Evolutionary conservation across 2,113 vertebrate species (phyloP).

Genomic region (Sceloporus undulatus): DNA sequence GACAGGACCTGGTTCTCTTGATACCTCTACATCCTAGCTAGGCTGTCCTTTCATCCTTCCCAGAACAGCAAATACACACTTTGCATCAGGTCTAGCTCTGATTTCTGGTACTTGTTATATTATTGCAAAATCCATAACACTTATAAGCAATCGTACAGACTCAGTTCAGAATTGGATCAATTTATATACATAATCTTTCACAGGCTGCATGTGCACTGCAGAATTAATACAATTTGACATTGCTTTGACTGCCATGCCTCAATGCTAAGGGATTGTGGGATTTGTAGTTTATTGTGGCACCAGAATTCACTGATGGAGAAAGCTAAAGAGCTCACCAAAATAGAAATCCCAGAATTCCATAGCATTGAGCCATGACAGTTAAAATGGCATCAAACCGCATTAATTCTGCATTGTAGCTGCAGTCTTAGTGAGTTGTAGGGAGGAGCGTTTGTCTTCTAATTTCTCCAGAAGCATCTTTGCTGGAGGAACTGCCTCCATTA

Average conservation of each 20-base stretch:
- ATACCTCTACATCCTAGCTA: neutral
- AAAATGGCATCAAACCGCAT: too few species aligned
- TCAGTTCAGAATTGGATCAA: neutral
- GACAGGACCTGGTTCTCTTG: neutral
- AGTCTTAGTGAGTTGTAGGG: neutral
- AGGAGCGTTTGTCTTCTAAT: neutral
- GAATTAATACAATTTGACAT: too few species aligned
- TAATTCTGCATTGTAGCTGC: too few species aligned
- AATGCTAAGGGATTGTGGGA: too few species aligned
- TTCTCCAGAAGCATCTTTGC: neutral
- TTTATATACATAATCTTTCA: neutral
- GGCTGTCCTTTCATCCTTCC: neutral
- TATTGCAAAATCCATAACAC: conserved; percentile 10
- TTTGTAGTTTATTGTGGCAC: too few species aligned
- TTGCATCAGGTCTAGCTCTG: neutral
- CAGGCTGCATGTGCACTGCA: too few species aligned
- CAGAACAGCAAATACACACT: neutral
- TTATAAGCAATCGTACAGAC: neutral
- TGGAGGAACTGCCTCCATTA: neutral
- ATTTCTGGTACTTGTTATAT: neutral
- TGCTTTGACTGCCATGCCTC: too few species aligned
- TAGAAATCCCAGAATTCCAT: too few species aligned
- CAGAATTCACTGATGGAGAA: too few species aligned
- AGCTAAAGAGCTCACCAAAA: too few species aligned
- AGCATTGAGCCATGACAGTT: too few species aligned